Evolutionary conservation across 2,113 vertebrate species (phyloP).

Genomic region (Gyps fulvus): DNA sequence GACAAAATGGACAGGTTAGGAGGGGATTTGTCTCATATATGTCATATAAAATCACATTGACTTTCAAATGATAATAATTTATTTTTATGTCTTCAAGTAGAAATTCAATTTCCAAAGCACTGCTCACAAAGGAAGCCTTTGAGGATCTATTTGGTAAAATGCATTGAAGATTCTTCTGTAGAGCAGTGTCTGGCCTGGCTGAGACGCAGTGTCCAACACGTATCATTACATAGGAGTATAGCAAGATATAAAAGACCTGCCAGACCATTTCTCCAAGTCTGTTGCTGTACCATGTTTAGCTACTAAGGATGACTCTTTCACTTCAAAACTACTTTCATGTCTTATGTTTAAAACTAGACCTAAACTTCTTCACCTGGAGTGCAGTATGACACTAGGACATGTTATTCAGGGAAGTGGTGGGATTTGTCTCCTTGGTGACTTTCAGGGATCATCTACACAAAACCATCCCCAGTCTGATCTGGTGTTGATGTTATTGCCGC

Average conservation of each 20-base stretch:
- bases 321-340: neutral
- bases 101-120: neutral
- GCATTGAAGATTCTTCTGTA: neutral
- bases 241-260: neutral
- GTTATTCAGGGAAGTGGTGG: neutral
- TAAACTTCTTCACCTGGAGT: neutral
- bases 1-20: neutral
- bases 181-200: neutral
- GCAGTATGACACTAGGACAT: neutral
- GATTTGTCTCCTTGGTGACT: neutral
- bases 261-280: neutral
- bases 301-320: neutral
- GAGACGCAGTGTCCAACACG: neutral
- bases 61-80: neutral
- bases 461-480: neutral
- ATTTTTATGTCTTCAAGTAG: neutral
- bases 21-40: neutral
- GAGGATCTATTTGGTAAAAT: neutral
- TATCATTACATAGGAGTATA: neutral
- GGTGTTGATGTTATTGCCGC: neutral
- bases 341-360: neutral
- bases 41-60: neutral
- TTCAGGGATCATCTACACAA: neutral
- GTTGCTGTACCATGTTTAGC: neutral
- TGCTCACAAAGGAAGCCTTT: neutral